phyloP scores from a whole-genome alignment of 2,888 invertebrate genomes.

The Tupiocoris notatus region DNA sequence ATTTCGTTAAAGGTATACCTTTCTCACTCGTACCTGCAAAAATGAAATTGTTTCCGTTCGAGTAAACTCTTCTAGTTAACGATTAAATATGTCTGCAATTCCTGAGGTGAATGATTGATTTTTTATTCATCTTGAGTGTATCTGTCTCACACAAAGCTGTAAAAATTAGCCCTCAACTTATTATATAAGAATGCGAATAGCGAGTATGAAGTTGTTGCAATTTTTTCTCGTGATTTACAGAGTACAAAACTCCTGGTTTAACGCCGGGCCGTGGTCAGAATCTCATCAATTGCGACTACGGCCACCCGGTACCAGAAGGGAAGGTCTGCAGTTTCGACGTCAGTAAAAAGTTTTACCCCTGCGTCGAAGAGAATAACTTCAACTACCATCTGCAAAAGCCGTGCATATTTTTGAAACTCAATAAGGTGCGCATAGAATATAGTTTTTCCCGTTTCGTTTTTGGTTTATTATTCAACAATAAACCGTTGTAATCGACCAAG shows the following conservation, averaged over 20 bases:
- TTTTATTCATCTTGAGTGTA: too few relatives aligned
- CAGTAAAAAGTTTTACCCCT: conserved; percentile 69
- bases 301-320: conserved; percentile 66
- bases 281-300: conserved; percentile 73
- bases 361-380: conserved; percentile 79
- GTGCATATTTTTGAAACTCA: conserved; percentile 91
- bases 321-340: conserved; percentile 88
- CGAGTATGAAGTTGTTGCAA: too few relatives aligned
- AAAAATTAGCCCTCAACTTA: too few relatives aligned
- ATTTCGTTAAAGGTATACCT: conserved; percentile 65
- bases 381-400: conserved; percentile 90
- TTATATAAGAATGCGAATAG: too few relatives aligned
- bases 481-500: too few relatives aligned
- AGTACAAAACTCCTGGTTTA: conserved; percentile 70
- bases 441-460: neutral
- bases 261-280: conserved; percentile 72
- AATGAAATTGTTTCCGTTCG: too few relatives aligned
- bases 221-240: conserved; percentile 55
- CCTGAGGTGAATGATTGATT: too few relatives aligned
- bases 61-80: neutral
- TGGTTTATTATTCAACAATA: too few relatives aligned
- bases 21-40: too few relatives aligned
- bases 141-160: too few relatives aligned
- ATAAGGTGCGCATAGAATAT: too few relatives aligned
- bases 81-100: too few relatives aligned